Conservation (phyloP, 2,113 vertebrate genomes). For the Limnothrissa miodon region DNA sequence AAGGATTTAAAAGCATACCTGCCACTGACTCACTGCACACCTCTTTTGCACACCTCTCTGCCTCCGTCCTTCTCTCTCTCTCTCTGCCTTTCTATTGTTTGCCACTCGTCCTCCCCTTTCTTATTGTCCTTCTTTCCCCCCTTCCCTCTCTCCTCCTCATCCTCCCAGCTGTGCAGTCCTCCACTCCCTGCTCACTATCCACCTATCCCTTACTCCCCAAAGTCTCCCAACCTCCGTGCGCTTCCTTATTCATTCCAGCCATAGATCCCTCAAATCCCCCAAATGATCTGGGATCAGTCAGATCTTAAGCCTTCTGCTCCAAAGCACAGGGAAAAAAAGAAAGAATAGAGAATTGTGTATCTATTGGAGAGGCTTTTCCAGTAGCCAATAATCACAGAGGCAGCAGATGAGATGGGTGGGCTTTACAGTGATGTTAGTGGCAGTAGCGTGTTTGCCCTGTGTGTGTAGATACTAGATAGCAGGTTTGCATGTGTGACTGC, state of each 20-base stretch:
- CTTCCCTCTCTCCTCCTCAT: constrained; percentile 21
- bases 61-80: background rate
- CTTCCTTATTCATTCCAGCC: background rate
- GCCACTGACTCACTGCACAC: constrained; percentile 24
- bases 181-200: background rate
- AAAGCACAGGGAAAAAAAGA: too few relatives aligned
- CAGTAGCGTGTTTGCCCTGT: too few relatives aligned
- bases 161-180: constrained; percentile 35
- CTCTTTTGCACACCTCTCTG: background rate
- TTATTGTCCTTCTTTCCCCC: constrained; percentile 12
- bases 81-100: constrained; percentile 14
- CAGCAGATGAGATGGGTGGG: too few relatives aligned
- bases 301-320: too few relatives aligned
- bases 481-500: too few relatives aligned
- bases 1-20: constrained; percentile 24
- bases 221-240: constrained; percentile 14
- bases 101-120: background rate
- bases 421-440: too few relatives aligned
- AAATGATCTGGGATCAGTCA: too few relatives aligned
- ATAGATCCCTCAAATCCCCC: background rate
- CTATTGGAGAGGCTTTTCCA: too few relatives aligned
- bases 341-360: too few relatives aligned
- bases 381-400: too few relatives aligned
- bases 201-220: background rate
- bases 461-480: too few relatives aligned